These are phyloP conservation scores for Pampusana beccarii DNA, from an alignment of 2,113 vertebrate genomes.

Conservation along the genomic window DNA sequence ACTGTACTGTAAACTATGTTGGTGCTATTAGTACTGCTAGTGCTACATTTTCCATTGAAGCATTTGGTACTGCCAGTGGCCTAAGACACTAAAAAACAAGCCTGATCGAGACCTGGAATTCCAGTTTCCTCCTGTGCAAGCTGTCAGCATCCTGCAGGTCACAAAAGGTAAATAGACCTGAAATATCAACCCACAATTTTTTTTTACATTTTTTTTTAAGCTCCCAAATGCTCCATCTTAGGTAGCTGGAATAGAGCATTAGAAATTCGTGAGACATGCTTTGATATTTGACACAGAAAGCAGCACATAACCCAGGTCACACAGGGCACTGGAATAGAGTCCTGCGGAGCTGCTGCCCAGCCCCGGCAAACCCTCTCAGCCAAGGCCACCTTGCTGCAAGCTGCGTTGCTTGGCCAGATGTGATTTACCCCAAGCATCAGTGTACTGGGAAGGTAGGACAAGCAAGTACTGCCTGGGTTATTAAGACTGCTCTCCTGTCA, in stretches of 20 bases:
- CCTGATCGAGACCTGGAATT: background rate
- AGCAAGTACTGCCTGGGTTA: background rate
- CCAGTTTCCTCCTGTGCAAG: background rate
- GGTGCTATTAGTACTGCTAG: background rate
- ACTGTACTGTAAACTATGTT: background rate
- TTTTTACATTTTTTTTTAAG: too few relatives aligned
- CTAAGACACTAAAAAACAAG: background rate
- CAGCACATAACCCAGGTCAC: rapidly evolving
- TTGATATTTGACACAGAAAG: background rate
- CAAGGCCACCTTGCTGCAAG: background rate
- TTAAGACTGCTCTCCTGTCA: background rate
- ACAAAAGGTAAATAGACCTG: background rate
- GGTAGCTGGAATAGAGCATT: rapidly evolving
- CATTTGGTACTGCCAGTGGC: background rate
- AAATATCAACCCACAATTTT: background rate
- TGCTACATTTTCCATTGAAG: background rate
- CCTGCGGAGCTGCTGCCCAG: background rate
- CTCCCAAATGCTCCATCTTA: background rate
- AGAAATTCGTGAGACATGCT: background rate
- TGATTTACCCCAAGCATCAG: background rate
- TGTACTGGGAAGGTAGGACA: rapidly evolving
- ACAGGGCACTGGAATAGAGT: rapidly evolving
- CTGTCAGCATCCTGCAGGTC: background rate
- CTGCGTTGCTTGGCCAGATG: rapidly evolving
- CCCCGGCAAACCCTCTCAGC: background rate